Conservation (phyloP, 2,888 invertebrate genomes). For the Craniophora ligustri region DNA sequence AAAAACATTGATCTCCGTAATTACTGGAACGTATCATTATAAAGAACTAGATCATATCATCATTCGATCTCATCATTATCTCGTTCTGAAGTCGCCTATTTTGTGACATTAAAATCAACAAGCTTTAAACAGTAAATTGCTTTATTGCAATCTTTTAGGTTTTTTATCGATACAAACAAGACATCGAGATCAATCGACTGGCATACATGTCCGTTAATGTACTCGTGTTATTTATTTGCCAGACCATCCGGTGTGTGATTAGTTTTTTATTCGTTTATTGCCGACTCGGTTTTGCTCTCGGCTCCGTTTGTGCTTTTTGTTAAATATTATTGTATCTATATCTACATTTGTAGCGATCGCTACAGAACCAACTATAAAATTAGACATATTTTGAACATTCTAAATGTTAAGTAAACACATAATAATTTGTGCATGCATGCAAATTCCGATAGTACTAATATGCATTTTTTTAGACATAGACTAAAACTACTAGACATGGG, state of each 20-base stretch:
- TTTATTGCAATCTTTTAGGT: slow-evolving; percentile 43
- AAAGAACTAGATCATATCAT: slow-evolving; percentile 46
- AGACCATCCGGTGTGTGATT: slow-evolving; percentile 55
- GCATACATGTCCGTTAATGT: slow-evolving; percentile 50
- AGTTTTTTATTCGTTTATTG: slow-evolving; percentile 57
- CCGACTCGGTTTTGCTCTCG: slow-evolving; percentile 41
- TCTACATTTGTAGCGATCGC: not conserved
- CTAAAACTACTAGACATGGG: too few species aligned
- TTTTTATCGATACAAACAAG: slow-evolving; percentile 49
- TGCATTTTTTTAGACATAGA: too few species aligned
- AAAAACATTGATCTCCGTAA: slow-evolving; percentile 51
- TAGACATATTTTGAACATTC: too few species aligned
- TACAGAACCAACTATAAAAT: not conserved
- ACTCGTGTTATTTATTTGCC: slow-evolving; percentile 53
- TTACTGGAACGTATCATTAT: slow-evolving; percentile 55
- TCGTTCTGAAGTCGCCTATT: slow-evolving; percentile 44
- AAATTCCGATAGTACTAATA: too few species aligned
- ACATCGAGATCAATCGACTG: slow-evolving; percentile 47
- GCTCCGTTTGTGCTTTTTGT: slow-evolving; percentile 18
- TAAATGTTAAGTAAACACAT: too few species aligned
- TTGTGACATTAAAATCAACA: slow-evolving; percentile 59
- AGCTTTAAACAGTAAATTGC: slow-evolving; percentile 50
- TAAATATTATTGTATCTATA: not conserved
- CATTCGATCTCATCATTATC: slow-evolving; percentile 49
- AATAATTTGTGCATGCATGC: too few species aligned